A percentile compares a stretch with the other conserved stretches of the same genome.
phyloP scores from a whole-genome alignment of 2,113 vertebrate genomes.

The Alosa alosa region DNA sequence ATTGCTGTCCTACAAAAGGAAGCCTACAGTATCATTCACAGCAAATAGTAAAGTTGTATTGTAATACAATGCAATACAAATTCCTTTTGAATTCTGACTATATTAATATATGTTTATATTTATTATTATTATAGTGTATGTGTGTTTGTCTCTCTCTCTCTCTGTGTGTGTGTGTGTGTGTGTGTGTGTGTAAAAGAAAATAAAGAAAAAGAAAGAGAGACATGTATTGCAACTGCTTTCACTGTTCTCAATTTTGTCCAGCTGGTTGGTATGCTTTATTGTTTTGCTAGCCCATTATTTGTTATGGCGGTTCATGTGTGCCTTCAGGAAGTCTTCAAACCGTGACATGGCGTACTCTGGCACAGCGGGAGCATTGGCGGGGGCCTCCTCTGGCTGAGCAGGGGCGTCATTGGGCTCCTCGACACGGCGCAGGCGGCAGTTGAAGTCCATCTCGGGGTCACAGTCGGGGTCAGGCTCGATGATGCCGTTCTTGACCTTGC shows the following conservation, averaged over 20 bases:
- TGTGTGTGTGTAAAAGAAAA: conserved; percentile 15
- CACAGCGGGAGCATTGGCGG: conserved; percentile 27
- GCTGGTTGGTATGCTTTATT: neutral
- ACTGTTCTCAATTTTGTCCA: neutral
- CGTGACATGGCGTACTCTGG: conserved; percentile 40
- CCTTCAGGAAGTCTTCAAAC: conserved; percentile 69
- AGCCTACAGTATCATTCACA: neutral
- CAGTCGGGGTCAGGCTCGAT: conserved; percentile 71
- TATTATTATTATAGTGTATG: too few relatives aligned
- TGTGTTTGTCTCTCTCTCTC: too few relatives aligned
- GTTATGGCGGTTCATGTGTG: conserved; percentile 57
- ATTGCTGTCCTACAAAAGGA: neutral
- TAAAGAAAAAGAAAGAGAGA: neutral
- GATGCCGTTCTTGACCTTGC: conserved; percentile 49
- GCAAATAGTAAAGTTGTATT: neutral
- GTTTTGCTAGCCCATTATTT: conserved; percentile 42
- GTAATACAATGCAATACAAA: neutral
- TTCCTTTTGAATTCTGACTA: neutral
- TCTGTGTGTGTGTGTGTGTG: neutral
- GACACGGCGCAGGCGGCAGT: conserved; percentile 68
- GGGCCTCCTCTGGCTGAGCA: conserved; percentile 33
- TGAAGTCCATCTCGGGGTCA: conserved; percentile 74
- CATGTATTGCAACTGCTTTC: neutral
- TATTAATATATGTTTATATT: neutral
- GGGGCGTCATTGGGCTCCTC: conserved; percentile 45